A percentile compares a stretch with the other conserved stretches of the same genome.
phyloP scores from a whole-genome alignment of 2,797 vertebrate genomes.

The Rachycentron canadum region DNA sequence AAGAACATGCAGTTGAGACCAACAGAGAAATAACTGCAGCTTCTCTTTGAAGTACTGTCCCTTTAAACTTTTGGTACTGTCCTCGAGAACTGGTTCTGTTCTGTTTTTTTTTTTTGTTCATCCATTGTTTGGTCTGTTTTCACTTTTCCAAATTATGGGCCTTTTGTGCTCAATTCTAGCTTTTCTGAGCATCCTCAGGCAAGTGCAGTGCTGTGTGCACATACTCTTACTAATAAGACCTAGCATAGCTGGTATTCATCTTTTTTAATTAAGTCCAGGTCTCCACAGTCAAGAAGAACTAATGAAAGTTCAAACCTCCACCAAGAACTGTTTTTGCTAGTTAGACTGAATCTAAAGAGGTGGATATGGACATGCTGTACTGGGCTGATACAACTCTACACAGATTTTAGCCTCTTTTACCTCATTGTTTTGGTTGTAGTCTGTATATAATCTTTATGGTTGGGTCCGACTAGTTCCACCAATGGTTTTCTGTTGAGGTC shows the following conservation, averaged over 20 bases:
- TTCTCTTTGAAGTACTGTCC: neutral
- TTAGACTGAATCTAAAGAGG: too few relatives aligned
- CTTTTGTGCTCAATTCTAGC: neutral
- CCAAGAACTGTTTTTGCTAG: too few relatives aligned
- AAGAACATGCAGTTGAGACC: neutral
- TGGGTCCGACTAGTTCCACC: too few relatives aligned
- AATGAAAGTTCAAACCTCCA: neutral
- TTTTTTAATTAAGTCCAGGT: neutral
- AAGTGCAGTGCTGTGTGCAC: neutral
- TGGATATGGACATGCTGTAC: too few relatives aligned
- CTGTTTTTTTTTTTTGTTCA: neutral
- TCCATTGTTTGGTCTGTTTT: conserved; percentile 12
- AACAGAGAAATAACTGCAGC: too few relatives aligned
- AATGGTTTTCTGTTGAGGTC: too few relatives aligned
- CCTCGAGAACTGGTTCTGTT: neutral
- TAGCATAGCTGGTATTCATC: neutral
- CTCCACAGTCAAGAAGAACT: neutral
- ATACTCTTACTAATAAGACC: neutral
- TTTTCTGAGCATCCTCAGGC: neutral
- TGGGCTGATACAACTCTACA: too few relatives aligned
- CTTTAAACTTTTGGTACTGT: neutral
- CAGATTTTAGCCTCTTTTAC: too few relatives aligned
- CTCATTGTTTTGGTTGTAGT: too few relatives aligned
- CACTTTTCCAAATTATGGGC: neutral
- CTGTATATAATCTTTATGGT: too few relatives aligned